phyloP scores from a whole-genome alignment of 1,140 invertebrate species.

The Sarcophaga peregrina region DNA sequence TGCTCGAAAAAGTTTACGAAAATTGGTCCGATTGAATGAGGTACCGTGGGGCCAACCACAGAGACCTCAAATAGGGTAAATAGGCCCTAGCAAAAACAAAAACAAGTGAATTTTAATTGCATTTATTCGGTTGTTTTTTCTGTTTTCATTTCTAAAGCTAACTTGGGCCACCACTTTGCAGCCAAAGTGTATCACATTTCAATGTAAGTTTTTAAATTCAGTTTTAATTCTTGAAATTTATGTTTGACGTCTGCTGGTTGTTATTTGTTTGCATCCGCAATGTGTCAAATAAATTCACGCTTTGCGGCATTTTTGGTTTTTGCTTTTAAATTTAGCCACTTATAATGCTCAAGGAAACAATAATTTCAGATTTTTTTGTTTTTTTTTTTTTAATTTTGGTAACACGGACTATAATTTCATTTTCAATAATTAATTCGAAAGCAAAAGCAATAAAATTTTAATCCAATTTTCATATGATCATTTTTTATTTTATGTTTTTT shows the following conservation, averaged over 20 bases:
- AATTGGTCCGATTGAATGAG: no score
- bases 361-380: not conserved
- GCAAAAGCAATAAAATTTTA: not conserved
- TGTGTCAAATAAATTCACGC: constrained; percentile 27
- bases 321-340: not conserved
- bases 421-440: not conserved
- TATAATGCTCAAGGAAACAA: not conserved
- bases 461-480: not conserved
- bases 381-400: not conserved
- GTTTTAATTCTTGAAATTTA: not conserved
- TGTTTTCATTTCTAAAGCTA: no score
- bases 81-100: no score
- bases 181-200: no score
- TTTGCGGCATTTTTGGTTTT: not conserved
- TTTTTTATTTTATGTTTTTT: not conserved
- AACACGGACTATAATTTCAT: not conserved
- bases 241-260: not conserved
- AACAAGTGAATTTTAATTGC: no score
- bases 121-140: no score
- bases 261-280: not conserved
- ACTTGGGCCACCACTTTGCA: no score
- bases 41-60: no score
- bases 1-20: no score
- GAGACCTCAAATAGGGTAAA: no score
- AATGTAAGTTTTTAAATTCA: no score